phyloP scores from a whole-genome alignment of 2,888 invertebrate species.

The Ichneumoninae sp. region DNA sequence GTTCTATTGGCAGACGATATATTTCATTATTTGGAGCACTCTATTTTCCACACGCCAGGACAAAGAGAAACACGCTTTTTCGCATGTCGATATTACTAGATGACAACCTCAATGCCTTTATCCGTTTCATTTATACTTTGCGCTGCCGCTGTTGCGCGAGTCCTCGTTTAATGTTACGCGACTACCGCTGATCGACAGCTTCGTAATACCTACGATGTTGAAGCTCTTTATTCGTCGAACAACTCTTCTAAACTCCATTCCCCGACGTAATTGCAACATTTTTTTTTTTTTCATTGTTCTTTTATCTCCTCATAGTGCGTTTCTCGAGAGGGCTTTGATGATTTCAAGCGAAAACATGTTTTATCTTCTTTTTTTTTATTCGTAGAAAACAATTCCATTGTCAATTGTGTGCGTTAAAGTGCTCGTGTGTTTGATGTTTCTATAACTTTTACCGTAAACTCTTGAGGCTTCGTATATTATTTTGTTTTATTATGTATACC shows the following conservation, averaged over 20 bases:
- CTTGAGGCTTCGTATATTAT: conserved; percentile 20
- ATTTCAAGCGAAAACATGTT: too few relatives aligned
- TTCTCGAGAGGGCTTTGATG: neutral
- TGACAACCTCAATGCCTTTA: conserved; percentile 56
- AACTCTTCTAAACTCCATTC: conserved; percentile 24
- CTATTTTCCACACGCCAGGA: conserved; percentile 46
- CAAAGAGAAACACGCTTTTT: conserved; percentile 54
- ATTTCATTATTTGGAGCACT: conserved; percentile 63
- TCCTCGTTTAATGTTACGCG: conserved; percentile 10
- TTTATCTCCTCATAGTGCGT: neutral
- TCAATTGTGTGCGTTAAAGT: neutral
- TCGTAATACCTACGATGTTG: conserved; percentile 15
- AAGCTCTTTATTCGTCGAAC: conserved; percentile 1
- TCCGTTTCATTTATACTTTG: conserved; percentile 53
- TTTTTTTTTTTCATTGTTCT: neutral
- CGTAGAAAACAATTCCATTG: too few relatives aligned
- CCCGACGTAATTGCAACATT: conserved; percentile 9
- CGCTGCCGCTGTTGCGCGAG: neutral
- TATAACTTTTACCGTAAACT: neutral
- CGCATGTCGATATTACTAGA: conserved; percentile 58
- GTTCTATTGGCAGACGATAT: conserved; percentile 64
- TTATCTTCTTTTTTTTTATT: neutral
- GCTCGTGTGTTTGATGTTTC: neutral
- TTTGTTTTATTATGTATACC: conserved; percentile 52
- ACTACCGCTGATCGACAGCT: conserved; percentile 42